These are phyloP conservation scores for Parauchenoglanis ngamensis DNA, from an alignment of 2,797 vertebrate genomes.

Conservation along the genomic window DNA sequence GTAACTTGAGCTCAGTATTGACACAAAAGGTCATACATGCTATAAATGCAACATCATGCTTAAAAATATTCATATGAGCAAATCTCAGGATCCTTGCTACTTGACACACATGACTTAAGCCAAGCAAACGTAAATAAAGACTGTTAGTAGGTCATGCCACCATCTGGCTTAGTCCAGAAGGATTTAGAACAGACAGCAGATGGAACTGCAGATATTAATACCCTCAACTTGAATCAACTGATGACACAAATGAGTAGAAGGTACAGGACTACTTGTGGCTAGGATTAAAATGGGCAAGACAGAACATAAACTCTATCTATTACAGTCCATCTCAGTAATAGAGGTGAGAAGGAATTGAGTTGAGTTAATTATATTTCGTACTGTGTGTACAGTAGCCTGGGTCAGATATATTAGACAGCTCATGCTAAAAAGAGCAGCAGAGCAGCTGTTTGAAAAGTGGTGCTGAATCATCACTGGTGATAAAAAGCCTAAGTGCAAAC, in stretches of 20 bases:
- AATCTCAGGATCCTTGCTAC: background rate
- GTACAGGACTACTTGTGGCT: slow-evolving; percentile 62
- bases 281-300: slow-evolving; percentile 61
- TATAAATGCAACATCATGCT: background rate
- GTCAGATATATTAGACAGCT: slow-evolving; percentile 31
- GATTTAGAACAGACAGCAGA: slow-evolving; percentile 43
- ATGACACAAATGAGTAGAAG: slow-evolving; percentile 55
- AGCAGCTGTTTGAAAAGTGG: slow-evolving; percentile 38
- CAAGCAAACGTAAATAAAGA: slow-evolving; percentile 25
- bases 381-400: slow-evolving; percentile 52
- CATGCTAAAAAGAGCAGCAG: slow-evolving; percentile 38
- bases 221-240: slow-evolving; percentile 43
- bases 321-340: slow-evolving; percentile 53
- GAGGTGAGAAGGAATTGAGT: slow-evolving; percentile 48
- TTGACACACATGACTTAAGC: slow-evolving; percentile 8
- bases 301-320: slow-evolving; percentile 71
- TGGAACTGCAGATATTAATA: slow-evolving; percentile 44
- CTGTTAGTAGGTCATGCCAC: slow-evolving; percentile 34
- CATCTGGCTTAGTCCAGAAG: slow-evolving; percentile 14
- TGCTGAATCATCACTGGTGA: background rate
- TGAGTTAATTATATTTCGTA: slow-evolving; percentile 67
- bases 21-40: background rate
- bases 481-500: background rate
- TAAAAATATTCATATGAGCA: background rate
- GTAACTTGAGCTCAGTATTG: background rate